Percentiles rank a stretch among this genome's conserved stretches.
phyloP scores from a whole-genome alignment of 2,888 invertebrate genomes.

The Noctua pronuba region DNA sequence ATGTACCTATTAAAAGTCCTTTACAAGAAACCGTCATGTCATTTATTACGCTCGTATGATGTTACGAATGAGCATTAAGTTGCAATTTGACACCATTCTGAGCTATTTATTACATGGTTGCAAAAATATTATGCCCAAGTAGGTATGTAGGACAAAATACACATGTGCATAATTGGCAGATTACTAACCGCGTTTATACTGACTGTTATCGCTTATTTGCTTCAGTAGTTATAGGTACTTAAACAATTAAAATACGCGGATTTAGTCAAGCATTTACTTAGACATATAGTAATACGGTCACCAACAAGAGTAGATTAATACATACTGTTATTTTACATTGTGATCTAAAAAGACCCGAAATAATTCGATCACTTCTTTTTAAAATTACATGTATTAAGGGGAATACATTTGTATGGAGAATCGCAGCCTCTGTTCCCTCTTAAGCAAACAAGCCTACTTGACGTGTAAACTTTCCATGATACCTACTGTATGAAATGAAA shows the following conservation, averaged over 20 bases:
- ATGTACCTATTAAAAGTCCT: not conserved
- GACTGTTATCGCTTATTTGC: not conserved
- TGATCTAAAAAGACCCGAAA: not conserved
- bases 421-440: too few relatives aligned
- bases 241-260: not conserved
- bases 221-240: not conserved
- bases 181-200: not conserved
- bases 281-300: not conserved
- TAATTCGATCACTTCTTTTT: not conserved
- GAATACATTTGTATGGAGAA: too few relatives aligned
- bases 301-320: not conserved
- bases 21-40: not conserved
- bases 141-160: conserved; percentile 23
- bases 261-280: too few relatives aligned
- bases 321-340: not conserved
- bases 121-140: conserved; percentile 28
- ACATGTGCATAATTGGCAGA: conserved; percentile 23
- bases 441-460: not conserved
- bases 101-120: conserved; percentile 35
- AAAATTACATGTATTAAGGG: too few relatives aligned
- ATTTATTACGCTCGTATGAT: conserved; percentile 3
- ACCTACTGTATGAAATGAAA: conserved; percentile 16
- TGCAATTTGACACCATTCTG: conserved; percentile 37
- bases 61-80: conserved; percentile 24
- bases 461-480: not conserved